These are phyloP conservation scores for Poeciliopsis infans DNA, from an alignment of 2,797 vertebrate genomes.

Conservation along the genomic window DNA sequence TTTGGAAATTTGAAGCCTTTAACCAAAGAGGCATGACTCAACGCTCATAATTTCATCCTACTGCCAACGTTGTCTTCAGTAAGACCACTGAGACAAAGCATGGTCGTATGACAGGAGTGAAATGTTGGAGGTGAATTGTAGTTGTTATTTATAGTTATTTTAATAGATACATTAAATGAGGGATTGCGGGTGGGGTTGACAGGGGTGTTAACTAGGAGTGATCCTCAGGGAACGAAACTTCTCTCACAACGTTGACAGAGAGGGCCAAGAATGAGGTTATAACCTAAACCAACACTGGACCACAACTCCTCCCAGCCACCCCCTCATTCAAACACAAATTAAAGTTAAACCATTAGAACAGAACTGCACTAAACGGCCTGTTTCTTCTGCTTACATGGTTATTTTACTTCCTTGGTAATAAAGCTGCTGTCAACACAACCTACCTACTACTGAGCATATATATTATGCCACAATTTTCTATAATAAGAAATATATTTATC, in stretches of 20 bases:
- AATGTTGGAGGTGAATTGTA: conserved; percentile 4
- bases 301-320: no score
- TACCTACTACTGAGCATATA: not conserved
- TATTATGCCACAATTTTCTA: not conserved
- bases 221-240: conserved; percentile 51
- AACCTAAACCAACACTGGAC: no score
- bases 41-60: conserved; percentile 24
- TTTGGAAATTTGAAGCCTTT: conserved; percentile 38
- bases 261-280: no score
- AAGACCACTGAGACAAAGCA: conserved; percentile 5
- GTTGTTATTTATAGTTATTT: conserved; percentile 60
- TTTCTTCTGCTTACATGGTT: conserved; percentile 6
- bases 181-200: conserved; percentile 32
- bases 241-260: conserved; percentile 59
- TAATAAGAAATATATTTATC: not conserved
- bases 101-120: not conserved
- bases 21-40: conserved; percentile 45
- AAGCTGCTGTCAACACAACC: not conserved
- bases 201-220: conserved; percentile 63
- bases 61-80: conserved; percentile 46
- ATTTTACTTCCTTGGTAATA: conserved; percentile 23
- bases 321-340: not conserved
- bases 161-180: conserved; percentile 31
- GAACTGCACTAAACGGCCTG: not conserved
- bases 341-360: not conserved